Conservation (phyloP, 2,113 vertebrate species). For the Aptenodytes patagonicus region DNA sequence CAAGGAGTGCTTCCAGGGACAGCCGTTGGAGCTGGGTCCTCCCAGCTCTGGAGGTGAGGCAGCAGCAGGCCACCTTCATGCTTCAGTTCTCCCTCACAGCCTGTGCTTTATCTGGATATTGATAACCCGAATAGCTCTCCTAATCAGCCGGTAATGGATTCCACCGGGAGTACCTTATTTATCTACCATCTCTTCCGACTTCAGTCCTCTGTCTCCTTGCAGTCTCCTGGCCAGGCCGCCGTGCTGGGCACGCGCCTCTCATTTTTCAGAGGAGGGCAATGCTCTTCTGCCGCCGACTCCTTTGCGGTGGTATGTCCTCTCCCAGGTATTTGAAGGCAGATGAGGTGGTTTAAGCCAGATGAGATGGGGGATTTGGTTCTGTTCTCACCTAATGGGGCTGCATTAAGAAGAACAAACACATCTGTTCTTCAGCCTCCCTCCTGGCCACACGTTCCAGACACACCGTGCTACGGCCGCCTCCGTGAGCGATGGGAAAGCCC, state of each 20-base stretch:
- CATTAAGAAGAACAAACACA: slow-evolving; percentile 42
- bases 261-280: neutral
- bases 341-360: neutral
- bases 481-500: rapidly evolving
- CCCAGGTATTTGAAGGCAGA: neutral
- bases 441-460: neutral
- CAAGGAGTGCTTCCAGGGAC: neutral
- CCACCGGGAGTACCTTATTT: neutral
- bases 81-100: neutral
- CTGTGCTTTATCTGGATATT: slow-evolving; percentile 49
- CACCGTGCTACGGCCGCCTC: rapidly evolving
- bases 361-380: slow-evolving; percentile 9
- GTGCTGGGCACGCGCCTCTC: rapidly evolving
- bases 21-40: rapidly evolving
- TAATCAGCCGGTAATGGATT: slow-evolving; percentile 40
- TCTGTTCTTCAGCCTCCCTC: neutral
- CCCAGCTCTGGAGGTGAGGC: neutral
- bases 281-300: neutral
- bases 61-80: slow-evolving; percentile 53
- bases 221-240: rapidly evolving
- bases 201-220: slow-evolving; percentile 7
- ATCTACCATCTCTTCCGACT: neutral
- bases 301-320: rapidly evolving
- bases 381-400: neutral
- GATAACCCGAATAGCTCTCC: neutral